Conservation (phyloP, 2,113 vertebrate species). For the Brachypteracias leptosomus region DNA sequence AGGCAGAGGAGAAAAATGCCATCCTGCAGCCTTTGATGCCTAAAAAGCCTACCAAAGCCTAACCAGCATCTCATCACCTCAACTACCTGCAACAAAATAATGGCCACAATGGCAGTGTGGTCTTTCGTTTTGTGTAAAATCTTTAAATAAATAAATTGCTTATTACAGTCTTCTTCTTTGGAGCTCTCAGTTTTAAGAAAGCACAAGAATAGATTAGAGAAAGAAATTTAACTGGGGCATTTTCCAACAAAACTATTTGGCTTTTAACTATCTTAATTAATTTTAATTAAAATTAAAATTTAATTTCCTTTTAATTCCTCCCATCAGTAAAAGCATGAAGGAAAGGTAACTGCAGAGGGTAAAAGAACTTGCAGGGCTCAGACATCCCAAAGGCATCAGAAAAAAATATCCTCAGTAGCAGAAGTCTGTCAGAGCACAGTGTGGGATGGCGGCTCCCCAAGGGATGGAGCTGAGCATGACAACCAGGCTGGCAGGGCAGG, state of each 20-base stretch:
- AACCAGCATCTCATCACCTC: neutral
- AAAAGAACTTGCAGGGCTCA: neutral
- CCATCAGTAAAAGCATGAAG: neutral
- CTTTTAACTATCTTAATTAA: neutral
- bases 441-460: rapidly evolving
- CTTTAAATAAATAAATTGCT: neutral
- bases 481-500: neutral
- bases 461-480: rapidly evolving
- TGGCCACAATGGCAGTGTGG: neutral
- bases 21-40: slow-evolving; percentile 31
- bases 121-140: neutral
- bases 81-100: neutral
- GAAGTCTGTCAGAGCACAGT: neutral
- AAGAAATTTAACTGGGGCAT: neutral
- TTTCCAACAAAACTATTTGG: neutral
- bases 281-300: neutral
- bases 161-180: neutral
- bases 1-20: neutral
- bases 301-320: neutral
- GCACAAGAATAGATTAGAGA: neutral
- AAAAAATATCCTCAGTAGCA: neutral
- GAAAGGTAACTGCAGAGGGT: neutral
- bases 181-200: neutral
- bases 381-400: neutral
- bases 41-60: neutral